phyloP scores from a whole-genome alignment of 2,797 vertebrate species.

The Poecilia picta region DNA sequence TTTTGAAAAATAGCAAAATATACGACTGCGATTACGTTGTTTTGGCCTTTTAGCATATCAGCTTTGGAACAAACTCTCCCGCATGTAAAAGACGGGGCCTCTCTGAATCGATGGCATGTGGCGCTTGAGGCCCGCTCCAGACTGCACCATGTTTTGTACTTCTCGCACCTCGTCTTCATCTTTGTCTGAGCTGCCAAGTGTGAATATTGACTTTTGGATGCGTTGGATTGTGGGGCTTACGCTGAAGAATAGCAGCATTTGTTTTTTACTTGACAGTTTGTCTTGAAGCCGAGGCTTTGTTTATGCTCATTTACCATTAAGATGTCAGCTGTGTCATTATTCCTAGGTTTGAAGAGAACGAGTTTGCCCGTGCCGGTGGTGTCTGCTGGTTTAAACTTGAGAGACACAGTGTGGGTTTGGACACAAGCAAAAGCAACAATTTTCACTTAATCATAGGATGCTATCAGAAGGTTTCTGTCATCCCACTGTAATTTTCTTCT shows the following conservation, averaged over 20 bases:
- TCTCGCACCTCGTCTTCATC: conserved; percentile 64
- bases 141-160: conserved; percentile 39
- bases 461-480: conserved; percentile 41
- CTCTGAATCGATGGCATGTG: conserved; percentile 53
- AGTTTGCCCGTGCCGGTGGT: conserved; percentile 39
- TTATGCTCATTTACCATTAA: conserved; percentile 45
- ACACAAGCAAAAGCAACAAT: conserved; percentile 32
- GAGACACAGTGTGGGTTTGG: conserved; percentile 3
- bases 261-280: conserved; percentile 59
- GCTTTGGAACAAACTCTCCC: conserved; percentile 33
- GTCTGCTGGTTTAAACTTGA: conserved; percentile 33
- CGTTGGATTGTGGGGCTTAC: conserved; percentile 59
- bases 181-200: conserved; percentile 64
- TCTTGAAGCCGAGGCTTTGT: conserved; percentile 44
- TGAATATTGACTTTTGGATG: conserved; percentile 69
- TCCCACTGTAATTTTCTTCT: conserved; percentile 47
- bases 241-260: conserved; percentile 55
- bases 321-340: conserved; percentile 34
- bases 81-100: conserved; percentile 36
- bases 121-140: conserved; percentile 41
- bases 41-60: conserved; percentile 46
- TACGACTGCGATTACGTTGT: conserved; percentile 51
- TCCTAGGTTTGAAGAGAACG: conserved; percentile 28
- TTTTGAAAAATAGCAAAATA: conserved; percentile 49
- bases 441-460: conserved; percentile 38